Evolutionary conservation across 23 tunicate species (phyloP), one percentile per base, ranked within the genome.

Genomic region (Trididemnum clinides): DNA sequence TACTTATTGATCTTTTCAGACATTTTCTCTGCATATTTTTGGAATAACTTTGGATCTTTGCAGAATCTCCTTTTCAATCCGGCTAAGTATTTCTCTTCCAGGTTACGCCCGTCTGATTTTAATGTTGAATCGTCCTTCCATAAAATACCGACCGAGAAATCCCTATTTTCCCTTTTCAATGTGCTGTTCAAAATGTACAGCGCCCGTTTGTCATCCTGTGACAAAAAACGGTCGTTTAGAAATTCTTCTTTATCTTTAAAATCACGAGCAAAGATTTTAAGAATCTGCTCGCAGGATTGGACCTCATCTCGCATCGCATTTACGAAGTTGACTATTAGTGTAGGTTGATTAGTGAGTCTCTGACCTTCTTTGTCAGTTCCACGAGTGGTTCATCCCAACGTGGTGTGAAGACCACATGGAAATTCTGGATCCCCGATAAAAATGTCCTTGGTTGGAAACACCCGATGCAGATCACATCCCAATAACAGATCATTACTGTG

Each of bases 191-290:
- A 7, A 28, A 69, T 69, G 5, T 32, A 18, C 37, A 69, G 21
- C 2, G 76, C 76, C 18, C 76, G 76, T 31, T 69, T 69, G 38
- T 69, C 76, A 7, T 69, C 76, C 18, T 28, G 37, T 29, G 76
- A 69, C 18, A 32, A 7, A n/a, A 7, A 69, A 5, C 26, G 18
- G 5, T 62, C 69, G 6, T 3, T 37, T 30, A 28, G 37, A 4
- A 10, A 10, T 6, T 6, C 38, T 4, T 30, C 76, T 28, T 28
- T 10, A 69, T 69, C 76, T 7, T 29, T 21, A 69, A 69, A 69
- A 10, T 69, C 76, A 28, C 30, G 76, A 29, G 18, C 76, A 29
- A 69, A 32, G 6, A 69, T 69, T 28, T 69, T 4, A 4, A 69
- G n/a, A 6, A 69, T 28, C 3, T 69, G 21, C 12, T 32, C 21